Base-by-base conservation (phyloP, 2,888 invertebrate genomes). In the Torymus texanus region DNA sequence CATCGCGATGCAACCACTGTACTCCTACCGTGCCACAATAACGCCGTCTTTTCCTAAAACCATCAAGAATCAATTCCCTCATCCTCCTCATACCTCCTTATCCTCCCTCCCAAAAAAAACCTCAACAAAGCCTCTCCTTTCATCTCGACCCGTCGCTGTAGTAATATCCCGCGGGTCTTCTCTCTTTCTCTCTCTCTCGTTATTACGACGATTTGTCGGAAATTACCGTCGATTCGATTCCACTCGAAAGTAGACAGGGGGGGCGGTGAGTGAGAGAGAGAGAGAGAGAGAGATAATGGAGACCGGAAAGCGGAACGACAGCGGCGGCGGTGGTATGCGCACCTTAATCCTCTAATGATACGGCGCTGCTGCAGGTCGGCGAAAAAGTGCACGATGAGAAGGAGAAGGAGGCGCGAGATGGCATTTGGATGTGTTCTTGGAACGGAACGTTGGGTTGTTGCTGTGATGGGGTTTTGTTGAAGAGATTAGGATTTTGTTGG, bases 201-300 rank as follows among this genome's bases (percentile, higher is more conserved):
- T 76, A 80, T 76, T 76, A 58, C 61, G 63, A 65, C 80, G 74
- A 80, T 70, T 80, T 74, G 67, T 68, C 73, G 68, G 77, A 70
- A 77, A 80, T 80, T 77, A 77, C 63, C 77, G 67, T 72, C 51
- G 59, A 77, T 77, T 80, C 41, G 53, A 67, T 75, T 56, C 24
- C 58, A 68, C 73, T 73, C 67, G 72, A 78, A 80, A 81, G 41
- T 77, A 65, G 75, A 56, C 71, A 74, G 61, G 21, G 58, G 58
- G 51, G 41, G 72, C 65, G 53, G 78, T 75, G 80, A 78, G 24
- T 4, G 53, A 56, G 66, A 65, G 58, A 2, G 62, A 70, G 61
- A 51, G 53, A 56, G 66, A 65, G 58, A 2, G 62, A 70, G 61
- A 51, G 51, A 58, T 2, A 80, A 58, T 13, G 59, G 59, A 18